A percentile compares a stretch with the other conserved stretches of the same genome.
phyloP scores from a whole-genome alignment of 2,797 vertebrate species.

The Enteromius afrohamiltoni region DNA sequence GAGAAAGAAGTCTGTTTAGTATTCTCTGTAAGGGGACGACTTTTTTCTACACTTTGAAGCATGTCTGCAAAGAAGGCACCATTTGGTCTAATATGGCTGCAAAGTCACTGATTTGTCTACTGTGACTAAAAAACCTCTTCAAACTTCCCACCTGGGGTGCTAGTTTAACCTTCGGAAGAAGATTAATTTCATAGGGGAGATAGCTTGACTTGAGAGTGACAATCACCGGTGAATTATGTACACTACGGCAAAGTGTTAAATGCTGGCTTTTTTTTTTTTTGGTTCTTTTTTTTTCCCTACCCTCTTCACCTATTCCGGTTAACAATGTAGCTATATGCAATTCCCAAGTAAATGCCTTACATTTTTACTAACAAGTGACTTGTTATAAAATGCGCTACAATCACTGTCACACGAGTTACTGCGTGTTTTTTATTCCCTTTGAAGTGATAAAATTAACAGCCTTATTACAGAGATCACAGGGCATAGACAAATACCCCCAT shows the following conservation, averaged over 20 bases:
- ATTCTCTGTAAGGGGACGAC: slow-evolving; percentile 75
- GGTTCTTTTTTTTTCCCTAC: neutral
- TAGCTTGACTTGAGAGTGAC: slow-evolving; percentile 89
- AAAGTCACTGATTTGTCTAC: slow-evolving; percentile 95
- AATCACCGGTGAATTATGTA: slow-evolving; percentile 70
- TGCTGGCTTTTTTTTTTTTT: slow-evolving; percentile 3
- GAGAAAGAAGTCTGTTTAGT: slow-evolving; percentile 81
- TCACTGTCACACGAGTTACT: slow-evolving; percentile 74
- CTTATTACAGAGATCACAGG: slow-evolving; percentile 37
- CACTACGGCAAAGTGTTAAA: slow-evolving; percentile 2
- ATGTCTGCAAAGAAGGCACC: slow-evolving; percentile 86
- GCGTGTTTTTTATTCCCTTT: slow-evolving; percentile 68
- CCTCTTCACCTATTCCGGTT: neutral
- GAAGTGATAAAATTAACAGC: slow-evolving; percentile 44
- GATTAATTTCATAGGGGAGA: slow-evolving; percentile 84
- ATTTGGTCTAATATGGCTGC: slow-evolving; percentile 88
- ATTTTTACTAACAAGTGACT: slow-evolving; percentile 76
- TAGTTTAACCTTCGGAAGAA: slow-evolving; percentile 76
- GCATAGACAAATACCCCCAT: neutral
- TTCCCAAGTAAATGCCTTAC: slow-evolving; percentile 83
- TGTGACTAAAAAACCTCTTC: slow-evolving; percentile 85
- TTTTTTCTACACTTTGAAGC: slow-evolving; percentile 84
- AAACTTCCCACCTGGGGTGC: slow-evolving; percentile 88
- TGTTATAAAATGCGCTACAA: slow-evolving; percentile 80
- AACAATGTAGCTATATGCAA: slow-evolving; percentile 70